Evolutionary conservation across 2,888 invertebrate species (phyloP).

Genomic region (Taenaris catops): DNA sequence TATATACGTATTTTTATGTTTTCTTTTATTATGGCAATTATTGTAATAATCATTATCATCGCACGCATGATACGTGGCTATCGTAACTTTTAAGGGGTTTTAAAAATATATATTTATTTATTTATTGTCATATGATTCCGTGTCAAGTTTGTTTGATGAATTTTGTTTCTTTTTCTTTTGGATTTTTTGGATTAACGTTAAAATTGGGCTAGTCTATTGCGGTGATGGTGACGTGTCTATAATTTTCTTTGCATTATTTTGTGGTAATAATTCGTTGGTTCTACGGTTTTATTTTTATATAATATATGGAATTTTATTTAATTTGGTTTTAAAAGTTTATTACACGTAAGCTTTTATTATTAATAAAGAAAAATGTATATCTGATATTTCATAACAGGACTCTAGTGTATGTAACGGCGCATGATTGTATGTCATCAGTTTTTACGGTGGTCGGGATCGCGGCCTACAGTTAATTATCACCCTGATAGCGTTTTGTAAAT

Average conservation of each 20-base stretch:
- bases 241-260: constrained; percentile 46
- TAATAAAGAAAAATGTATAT: too few species aligned
- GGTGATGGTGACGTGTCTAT: constrained; percentile 67
- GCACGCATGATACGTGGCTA: constrained; percentile 2
- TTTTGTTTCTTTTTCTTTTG: constrained; percentile 52
- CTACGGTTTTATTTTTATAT: constrained; percentile 17
- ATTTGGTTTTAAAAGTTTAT: too few species aligned
- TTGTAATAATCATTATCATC: constrained; percentile 3
- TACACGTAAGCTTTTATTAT: too few species aligned
- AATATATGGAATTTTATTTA: too few species aligned
- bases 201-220: constrained; percentile 37
- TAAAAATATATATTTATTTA: not conserved
- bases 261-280: constrained; percentile 36
- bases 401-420: constrained; percentile 9
- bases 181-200: constrained; percentile 16
- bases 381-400: constrained; percentile 1
- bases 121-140: not conserved
- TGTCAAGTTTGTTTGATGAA: constrained; percentile 59
- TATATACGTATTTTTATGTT: constrained; percentile 3
- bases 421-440: constrained; percentile 11
- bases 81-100: not conserved
- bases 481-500: constrained; percentile 16
- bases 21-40: not conserved
- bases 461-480: constrained; percentile 22
- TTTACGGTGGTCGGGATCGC: constrained; percentile 11